phyloP scores from a whole-genome alignment of 2,113 vertebrate species.

The Setophaga coronata region DNA sequence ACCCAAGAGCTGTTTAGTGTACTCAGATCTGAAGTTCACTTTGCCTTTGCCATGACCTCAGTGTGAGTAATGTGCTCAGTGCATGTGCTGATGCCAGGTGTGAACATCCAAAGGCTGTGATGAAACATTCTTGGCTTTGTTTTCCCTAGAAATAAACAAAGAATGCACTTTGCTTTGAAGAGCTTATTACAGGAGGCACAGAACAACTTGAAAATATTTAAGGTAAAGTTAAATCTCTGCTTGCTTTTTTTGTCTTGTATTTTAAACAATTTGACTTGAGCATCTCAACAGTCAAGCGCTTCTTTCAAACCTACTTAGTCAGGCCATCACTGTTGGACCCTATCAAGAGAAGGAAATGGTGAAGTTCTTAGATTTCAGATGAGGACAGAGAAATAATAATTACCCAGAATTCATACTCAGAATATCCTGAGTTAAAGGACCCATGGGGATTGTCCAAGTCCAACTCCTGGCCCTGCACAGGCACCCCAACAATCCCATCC shows the following conservation, averaged over 20 bases:
- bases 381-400: neutral
- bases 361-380: neutral
- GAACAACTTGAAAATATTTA: conserved; percentile 98
- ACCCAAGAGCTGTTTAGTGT: neutral
- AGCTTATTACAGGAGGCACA: conserved; percentile 95
- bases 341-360: neutral
- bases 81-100: neutral
- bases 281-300: neutral
- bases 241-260: neutral
- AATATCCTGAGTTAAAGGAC: neutral
- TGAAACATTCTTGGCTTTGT: neutral
- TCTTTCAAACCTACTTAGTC: neutral
- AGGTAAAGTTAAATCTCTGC: conserved; percentile 77
- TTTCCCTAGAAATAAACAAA: conserved; percentile 86
- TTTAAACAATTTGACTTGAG: neutral
- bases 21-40: neutral
- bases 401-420: neutral
- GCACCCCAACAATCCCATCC: neutral
- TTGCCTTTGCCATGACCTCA: neutral
- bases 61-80: neutral
- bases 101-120: neutral
- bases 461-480: neutral
- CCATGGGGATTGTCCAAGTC: neutral
- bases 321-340: neutral
- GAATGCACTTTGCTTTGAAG: conserved; percentile 96